phyloP scores from a whole-genome alignment of 2,113 vertebrate genomes.

The Xenopus laevis region DNA sequence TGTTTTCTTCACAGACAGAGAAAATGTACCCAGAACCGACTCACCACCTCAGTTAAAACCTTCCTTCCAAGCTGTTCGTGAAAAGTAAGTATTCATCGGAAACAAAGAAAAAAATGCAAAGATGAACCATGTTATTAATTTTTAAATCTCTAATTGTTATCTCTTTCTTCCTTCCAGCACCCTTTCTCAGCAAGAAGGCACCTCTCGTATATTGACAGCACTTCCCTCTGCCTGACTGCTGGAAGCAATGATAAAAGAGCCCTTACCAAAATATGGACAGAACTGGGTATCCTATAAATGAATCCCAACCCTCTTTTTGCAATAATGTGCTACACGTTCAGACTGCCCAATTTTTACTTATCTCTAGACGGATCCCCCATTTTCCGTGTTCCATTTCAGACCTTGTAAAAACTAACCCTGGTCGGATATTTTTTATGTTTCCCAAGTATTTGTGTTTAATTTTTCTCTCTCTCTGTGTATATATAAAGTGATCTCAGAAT shows the following conservation, averaged over 20 bases:
- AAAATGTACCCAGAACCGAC: constrained; percentile 79
- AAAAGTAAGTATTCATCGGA: constrained; percentile 77
- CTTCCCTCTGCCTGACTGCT: constrained; percentile 89
- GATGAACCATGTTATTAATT: no score
- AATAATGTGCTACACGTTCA: constrained; percentile 75
- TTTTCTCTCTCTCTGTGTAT: constrained; percentile 71
- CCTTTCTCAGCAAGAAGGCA: constrained; percentile 88
- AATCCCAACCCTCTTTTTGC: constrained; percentile 63
- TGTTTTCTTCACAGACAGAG: constrained; percentile 71
- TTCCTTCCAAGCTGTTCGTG: constrained; percentile 88
- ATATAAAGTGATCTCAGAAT: constrained; percentile 95
- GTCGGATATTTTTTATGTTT: constrained; percentile 71
- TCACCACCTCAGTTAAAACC: constrained; percentile 87
- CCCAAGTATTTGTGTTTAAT: constrained; percentile 77
- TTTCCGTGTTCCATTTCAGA: constrained; percentile 66
- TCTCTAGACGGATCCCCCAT: constrained; percentile 70
- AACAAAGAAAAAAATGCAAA: no score
- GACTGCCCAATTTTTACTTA: constrained; percentile 70
- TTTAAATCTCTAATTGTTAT: no score
- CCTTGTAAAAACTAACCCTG: constrained; percentile 63
- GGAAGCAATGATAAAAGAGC: constrained; percentile 61
- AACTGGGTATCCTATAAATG: constrained; percentile 55
- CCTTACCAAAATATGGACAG: constrained; percentile 57
- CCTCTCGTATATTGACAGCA: constrained; percentile 89
- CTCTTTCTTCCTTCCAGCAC: constrained; percentile 70